Evolutionary conservation across 2,888 invertebrate species (phyloP), one percentile per base, ranked within the genome.

Genomic region (Phortica magna): DNA sequence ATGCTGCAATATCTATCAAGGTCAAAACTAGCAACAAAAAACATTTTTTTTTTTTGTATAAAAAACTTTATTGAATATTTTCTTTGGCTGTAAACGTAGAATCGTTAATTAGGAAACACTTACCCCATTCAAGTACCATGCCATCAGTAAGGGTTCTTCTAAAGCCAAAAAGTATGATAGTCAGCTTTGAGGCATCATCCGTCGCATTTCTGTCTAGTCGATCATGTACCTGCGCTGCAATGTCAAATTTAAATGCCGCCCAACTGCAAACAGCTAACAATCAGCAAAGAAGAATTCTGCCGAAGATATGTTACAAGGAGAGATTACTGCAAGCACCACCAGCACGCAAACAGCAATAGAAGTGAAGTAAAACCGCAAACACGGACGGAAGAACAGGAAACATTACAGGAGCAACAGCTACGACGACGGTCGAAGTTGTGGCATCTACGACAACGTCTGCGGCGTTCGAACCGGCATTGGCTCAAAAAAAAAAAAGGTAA

Each of bases 221-320:
- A 39, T 71, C 19, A 7, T 31, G 39, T 67, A 79, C 79, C 79
- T 80, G 77, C 48, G 76, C 78, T 80, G 81, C 77, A 81, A 79
- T 77, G 59, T 78, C 76, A 86, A 88, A 77, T 85, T 84, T 82
- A 88, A 88, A 83, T 82, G 79, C 77, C 81, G 79, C 82, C 78
- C 79, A 79, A 81, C 83, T 79, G 84, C 81, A 84, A 84, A 83
- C 79, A 75, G 76, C 81, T 79, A 78, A 81, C 79, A 81, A 83
- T 82, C 84, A 84, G 84, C 81, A 83, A 85, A 82, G 80, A 76
- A 68, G 55, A 22, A 73, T 41, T 64, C 70, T 22, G 57, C 73
- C 73, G 59, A 73, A 48, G 59, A 59, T 39, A 3, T 61, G 73
- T 17, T 22, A 68, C 43, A 73, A 59, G 61, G 10, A 43, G 22